Conservation (phyloP, 1,140 invertebrate species). For the Drosophila neocordata region DNA sequence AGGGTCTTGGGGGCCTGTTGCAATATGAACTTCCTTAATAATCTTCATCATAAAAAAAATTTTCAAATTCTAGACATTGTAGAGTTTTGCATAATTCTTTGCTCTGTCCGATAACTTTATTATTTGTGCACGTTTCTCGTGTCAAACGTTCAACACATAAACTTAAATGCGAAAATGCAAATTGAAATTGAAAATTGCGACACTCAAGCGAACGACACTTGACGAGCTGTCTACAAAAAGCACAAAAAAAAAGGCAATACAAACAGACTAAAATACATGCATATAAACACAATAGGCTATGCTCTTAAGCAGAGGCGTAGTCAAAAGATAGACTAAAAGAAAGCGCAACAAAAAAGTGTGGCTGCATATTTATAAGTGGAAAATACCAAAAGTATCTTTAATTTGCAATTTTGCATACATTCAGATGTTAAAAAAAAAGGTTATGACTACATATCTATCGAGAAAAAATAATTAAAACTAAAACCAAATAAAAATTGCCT, state of each 20-base stretch:
- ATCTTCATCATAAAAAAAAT: not conserved
- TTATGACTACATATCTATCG: not conserved
- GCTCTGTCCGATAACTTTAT: constrained; percentile 41
- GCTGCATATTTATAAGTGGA: not conserved
- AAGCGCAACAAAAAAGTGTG: not conserved
- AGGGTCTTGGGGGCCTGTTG: not conserved
- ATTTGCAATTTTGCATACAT: not conserved
- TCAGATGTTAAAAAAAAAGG: not conserved
- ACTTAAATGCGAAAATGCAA: constrained; percentile 63
- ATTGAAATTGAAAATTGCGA: constrained; percentile 63
- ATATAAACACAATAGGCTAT: constrained; percentile 7
- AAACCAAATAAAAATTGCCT: no score
- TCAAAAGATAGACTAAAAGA: not conserved
- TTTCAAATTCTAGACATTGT: constrained; percentile 9
- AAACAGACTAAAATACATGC: constrained; percentile 21
- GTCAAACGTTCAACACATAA: constrained; percentile 39
- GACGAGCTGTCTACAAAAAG: constrained; percentile 64
- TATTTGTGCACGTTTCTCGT: constrained; percentile 51
- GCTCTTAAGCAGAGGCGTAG: not conserved
- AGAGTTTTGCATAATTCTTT: constrained; percentile 5
- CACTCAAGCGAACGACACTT: constrained; percentile 39
- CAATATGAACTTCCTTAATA: not conserved
- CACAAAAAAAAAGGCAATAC: constrained; percentile 17
- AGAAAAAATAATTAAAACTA: no score
- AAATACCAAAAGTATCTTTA: not conserved